phyloP scores from a whole-genome alignment of 2,797 vertebrate species.

The Chrysolophus pictus region DNA sequence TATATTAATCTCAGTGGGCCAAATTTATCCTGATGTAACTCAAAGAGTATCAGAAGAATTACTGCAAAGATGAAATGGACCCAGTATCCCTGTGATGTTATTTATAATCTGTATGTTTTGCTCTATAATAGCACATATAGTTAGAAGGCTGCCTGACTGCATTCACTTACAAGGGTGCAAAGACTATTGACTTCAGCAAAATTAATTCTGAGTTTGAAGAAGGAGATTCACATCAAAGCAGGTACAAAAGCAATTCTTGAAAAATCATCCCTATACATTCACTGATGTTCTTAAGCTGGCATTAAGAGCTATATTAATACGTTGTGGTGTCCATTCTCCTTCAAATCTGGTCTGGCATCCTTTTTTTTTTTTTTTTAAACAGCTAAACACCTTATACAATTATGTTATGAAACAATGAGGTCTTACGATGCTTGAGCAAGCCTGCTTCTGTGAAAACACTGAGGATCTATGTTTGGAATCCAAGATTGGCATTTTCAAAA shows the following conservation, averaged over 20 bases:
- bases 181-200: constrained; percentile 44
- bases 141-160: constrained; percentile 29
- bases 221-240: constrained; percentile 59
- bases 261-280: constrained; percentile 1
- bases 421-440: background rate
- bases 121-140: constrained; percentile 35
- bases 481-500: constrained; percentile 34
- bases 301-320: constrained; percentile 36
- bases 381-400: background rate
- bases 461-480: background rate
- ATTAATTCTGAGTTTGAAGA: constrained; percentile 64
- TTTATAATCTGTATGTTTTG: constrained; percentile 70
- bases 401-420: background rate
- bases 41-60: constrained; percentile 60
- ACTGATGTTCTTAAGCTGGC: constrained; percentile 14
- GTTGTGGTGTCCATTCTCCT: background rate
- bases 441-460: background rate
- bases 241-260: constrained; percentile 35
- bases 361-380: background rate
- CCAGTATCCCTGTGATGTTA: constrained; percentile 62
- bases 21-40: constrained; percentile 64
- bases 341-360: background rate
- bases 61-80: constrained; percentile 54
- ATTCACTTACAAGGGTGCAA: constrained; percentile 40
- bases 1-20: constrained; percentile 59